Evolutionary conservation across 2,888 invertebrate species (phyloP), one percentile per base, ranked within the genome.

Genomic region (Archips crataeganus): DNA sequence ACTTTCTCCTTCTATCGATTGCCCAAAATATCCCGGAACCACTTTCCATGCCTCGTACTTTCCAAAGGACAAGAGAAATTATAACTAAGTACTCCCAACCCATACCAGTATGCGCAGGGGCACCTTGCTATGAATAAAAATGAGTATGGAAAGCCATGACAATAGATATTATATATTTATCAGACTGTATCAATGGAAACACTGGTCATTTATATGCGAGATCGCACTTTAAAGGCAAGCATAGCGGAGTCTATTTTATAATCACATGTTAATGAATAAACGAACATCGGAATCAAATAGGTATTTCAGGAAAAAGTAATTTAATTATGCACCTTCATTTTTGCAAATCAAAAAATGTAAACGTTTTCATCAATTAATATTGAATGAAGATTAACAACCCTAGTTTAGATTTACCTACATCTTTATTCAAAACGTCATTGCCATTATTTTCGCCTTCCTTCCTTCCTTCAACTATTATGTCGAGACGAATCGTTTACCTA

Each of bases 1-100:
- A 76, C 77, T 76, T 77, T 77, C 76, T 68, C 73, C 64, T 75
- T 72, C 87, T 85, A 92, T 89, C 84, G 91, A 88, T 87, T 85
- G 88, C 87, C 89, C 89, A 92, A 90, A 93, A 91, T 89, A 90
- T 91, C 88, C 90, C 89, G 89, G 88, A 88, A 87, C 85, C 82
- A 89, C 93, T 94, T 94, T 93, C 93, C 88, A 89, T 85, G 77
- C 77, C 74, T 49, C 63, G 75, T 84, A 85, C 93, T 93, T 93
- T 93, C 93, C 86, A 89, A 91, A 90, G 92, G 93, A 90, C 91
- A 83, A 90, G 93, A 87, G 94, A 94, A 93, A 94, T 91, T 89
- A 93, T 93, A 91, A 64, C 45, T 36, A 74, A 62, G 81, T 87
- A 85, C 87, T 84, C 79, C 84, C 83, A 84, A 84, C 84, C 88